Percentiles rank a stretch among this genome's conserved stretches.
Conservation (phyloP, 2,797 vertebrate genomes). For the Alauda arvensis region DNA sequence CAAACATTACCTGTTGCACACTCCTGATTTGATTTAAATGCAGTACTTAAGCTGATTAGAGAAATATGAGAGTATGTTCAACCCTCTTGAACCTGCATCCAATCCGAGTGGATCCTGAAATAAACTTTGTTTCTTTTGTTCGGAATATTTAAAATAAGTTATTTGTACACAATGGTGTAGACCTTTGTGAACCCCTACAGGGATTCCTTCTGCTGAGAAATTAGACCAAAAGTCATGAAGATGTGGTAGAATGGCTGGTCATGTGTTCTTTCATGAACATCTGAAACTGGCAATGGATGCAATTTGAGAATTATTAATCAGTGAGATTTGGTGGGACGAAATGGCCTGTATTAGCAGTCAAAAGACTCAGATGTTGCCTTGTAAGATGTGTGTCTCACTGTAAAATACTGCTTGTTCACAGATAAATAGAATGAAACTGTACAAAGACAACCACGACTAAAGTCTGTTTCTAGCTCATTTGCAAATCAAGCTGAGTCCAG, state of each 20-base stretch:
- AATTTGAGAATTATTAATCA: neutral
- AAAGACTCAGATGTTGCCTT: neutral
- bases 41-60: constrained; percentile 62
- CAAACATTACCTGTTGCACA: constrained; percentile 59
- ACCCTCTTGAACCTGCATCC: constrained; percentile 29
- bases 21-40: constrained; percentile 64
- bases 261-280: neutral
- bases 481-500: neutral
- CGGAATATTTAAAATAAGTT: neutral
- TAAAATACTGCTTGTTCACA: neutral
- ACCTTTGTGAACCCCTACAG: neutral
- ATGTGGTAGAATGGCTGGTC: neutral
- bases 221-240: neutral
- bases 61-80: constrained; percentile 35
- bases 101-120: constrained; percentile 1
- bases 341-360: neutral
- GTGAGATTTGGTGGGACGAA: neutral
- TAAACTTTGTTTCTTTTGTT: constrained; percentile 46
- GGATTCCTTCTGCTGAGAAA: neutral
- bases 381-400: neutral
- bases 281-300: neutral
- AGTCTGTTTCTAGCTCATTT: neutral
- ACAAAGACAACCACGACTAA: neutral
- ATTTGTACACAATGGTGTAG: neutral
- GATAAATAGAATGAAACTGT: neutral